phyloP scores from a whole-genome alignment of 2,797 vertebrate genomes.

The Propithecus perrieri region DNA sequence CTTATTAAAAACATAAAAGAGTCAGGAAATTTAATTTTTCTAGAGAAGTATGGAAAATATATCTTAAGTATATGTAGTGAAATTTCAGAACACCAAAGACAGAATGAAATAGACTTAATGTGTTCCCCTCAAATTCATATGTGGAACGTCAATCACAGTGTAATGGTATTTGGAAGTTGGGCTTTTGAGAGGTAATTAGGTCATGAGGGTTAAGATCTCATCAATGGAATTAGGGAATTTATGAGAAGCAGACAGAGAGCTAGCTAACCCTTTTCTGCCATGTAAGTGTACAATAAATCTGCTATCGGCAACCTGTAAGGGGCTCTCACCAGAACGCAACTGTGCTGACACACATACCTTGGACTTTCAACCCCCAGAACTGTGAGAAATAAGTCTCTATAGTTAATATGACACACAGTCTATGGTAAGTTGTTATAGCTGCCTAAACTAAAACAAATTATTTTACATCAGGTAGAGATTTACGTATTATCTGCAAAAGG shows the following conservation, averaged over 20 bases:
- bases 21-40: background rate
- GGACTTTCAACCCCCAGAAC: background rate
- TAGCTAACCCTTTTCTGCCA: background rate
- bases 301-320: background rate
- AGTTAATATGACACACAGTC: background rate
- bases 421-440: background rate
- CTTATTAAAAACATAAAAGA: background rate
- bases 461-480: background rate
- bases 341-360: background rate
- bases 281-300: background rate
- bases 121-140: background rate
- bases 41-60: background rate
- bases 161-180: background rate
- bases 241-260: background rate
- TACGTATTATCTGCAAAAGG: background rate
- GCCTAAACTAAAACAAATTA: background rate
- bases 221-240: background rate
- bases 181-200: background rate
- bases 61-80: background rate
- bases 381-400: background rate
- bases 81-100: background rate
- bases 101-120: background rate
- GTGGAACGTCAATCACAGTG: background rate
- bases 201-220: background rate
- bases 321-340: background rate